Evolutionary conservation across 2,113 vertebrate species (phyloP).

Genomic region (Entelurus aequoreus): DNA sequence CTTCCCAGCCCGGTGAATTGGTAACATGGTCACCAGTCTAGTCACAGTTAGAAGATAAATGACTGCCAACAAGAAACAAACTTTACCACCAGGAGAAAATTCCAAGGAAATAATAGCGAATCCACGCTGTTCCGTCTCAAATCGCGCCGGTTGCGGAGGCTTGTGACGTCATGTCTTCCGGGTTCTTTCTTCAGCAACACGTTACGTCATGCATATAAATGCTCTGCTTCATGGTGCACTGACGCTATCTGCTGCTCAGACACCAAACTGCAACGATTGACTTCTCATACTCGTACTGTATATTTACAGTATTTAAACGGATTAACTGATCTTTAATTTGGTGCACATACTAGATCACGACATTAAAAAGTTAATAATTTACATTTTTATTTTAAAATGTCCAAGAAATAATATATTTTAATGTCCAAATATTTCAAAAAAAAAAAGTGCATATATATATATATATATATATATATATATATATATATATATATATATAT

Average conservation of each 20-base stretch:
- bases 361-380: too few species aligned
- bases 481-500: too few species aligned
- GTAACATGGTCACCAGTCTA: rapidly evolving
- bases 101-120: not conserved
- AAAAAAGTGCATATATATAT: too few species aligned
- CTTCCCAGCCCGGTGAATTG: not conserved
- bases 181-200: not conserved
- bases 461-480: too few species aligned
- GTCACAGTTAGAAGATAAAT: rapidly evolving
- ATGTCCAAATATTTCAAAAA: too few species aligned
- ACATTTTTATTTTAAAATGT: too few species aligned
- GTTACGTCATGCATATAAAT: not conserved
- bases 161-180: slow-evolving; percentile 28
- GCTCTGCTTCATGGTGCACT: not conserved
- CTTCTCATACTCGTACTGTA: too few species aligned
- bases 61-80: rapidly evolving
- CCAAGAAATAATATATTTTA: too few species aligned
- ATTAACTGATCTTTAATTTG: too few species aligned
- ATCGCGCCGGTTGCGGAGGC: slow-evolving; percentile 38
- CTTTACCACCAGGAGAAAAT: slow-evolving; percentile 15
- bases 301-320: too few species aligned
- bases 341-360: too few species aligned
- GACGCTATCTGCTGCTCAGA: slow-evolving; percentile 13
- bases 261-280: not conserved
- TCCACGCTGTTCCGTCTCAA: slow-evolving; percentile 22